Evolutionary conservation across 2,113 vertebrate genomes (phyloP).

Genomic region (Anoplopoma fimbria): DNA sequence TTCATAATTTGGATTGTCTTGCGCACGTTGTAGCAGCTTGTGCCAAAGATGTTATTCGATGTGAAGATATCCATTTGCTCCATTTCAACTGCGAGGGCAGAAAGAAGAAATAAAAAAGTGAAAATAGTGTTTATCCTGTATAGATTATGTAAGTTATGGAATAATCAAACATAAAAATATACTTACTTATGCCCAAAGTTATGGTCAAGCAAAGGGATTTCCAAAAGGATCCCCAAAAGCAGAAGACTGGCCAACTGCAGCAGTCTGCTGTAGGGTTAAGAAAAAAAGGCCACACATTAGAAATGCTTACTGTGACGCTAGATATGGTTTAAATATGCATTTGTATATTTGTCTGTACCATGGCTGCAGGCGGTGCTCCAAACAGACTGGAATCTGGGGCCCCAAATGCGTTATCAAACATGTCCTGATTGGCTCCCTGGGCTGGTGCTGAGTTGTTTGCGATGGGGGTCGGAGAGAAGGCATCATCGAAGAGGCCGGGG

Average conservation of each 20-base stretch:
- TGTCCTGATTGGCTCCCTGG: conserved; percentile 53
- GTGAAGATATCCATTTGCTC: conserved; percentile 29
- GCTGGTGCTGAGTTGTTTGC: conserved; percentile 45
- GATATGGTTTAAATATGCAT: neutral
- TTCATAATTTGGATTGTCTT: conserved; percentile 70
- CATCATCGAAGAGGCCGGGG: conserved; percentile 60
- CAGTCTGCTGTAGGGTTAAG: conserved; percentile 29
- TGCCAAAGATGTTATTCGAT: conserved; percentile 32
- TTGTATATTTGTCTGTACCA: conserved; percentile 73
- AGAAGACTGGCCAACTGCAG: conserved; percentile 64
- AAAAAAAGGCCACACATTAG: neutral
- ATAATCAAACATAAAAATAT: neutral
- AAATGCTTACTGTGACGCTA: neutral
- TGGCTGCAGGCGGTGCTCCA: conserved; percentile 67
- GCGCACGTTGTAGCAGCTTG: conserved; percentile 45
- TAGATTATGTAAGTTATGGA: neutral
- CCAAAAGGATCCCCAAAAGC: conserved; percentile 87
- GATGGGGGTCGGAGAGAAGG: conserved; percentile 65
- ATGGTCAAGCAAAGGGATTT: conserved; percentile 90
- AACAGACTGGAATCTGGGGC: conserved; percentile 77
- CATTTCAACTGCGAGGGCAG: conserved; percentile 45
- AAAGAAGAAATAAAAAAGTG: neutral
- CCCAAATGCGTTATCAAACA: conserved; percentile 88
- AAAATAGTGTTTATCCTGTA: neutral
- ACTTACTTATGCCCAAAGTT: conserved; percentile 51